Evolutionary conservation across 2,797 vertebrate genomes (phyloP).

Genomic region (Busarellus nigricollis): DNA sequence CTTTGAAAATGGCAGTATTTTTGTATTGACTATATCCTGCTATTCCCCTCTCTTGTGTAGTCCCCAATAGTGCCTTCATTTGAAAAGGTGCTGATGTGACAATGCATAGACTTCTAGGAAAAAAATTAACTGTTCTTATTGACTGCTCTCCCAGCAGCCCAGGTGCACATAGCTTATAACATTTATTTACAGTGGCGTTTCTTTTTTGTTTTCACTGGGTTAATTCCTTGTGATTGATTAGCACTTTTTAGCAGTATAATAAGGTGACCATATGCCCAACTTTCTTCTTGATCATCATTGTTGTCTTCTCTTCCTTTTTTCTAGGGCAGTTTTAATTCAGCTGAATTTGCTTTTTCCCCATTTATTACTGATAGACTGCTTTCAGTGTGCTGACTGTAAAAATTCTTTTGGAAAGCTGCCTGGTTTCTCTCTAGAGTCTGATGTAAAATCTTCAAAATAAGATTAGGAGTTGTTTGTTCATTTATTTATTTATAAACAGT

Average conservation of each 20-base stretch:
- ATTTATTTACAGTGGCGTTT: not conserved
- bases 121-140: not conserved
- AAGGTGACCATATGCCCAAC: conserved; percentile 24
- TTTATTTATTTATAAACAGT: conserved; percentile 59
- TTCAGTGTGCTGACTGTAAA: conserved; percentile 70
- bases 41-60: not conserved
- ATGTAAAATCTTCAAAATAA: conserved; percentile 71
- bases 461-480: conserved; percentile 35
- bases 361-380: conserved; percentile 64
- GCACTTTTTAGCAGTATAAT: conserved; percentile 12
- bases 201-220: not conserved
- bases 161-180: not conserved
- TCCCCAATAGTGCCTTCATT: not conserved
- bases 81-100: not conserved
- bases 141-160: not conserved
- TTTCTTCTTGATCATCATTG: conserved; percentile 24
- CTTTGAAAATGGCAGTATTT: not conserved
- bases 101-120: not conserved
- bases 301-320: not conserved
- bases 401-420: conserved; percentile 71
- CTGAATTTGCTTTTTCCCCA: conserved; percentile 65
- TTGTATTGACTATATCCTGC: not conserved
- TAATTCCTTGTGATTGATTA: conserved; percentile 35
- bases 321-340: conserved; percentile 67
- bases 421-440: conserved; percentile 62